Evolutionary conservation across 2,113 vertebrate genomes (phyloP), one percentile per base, ranked within the genome.

Genomic region (Poeciliopsis occidentalis): DNA sequence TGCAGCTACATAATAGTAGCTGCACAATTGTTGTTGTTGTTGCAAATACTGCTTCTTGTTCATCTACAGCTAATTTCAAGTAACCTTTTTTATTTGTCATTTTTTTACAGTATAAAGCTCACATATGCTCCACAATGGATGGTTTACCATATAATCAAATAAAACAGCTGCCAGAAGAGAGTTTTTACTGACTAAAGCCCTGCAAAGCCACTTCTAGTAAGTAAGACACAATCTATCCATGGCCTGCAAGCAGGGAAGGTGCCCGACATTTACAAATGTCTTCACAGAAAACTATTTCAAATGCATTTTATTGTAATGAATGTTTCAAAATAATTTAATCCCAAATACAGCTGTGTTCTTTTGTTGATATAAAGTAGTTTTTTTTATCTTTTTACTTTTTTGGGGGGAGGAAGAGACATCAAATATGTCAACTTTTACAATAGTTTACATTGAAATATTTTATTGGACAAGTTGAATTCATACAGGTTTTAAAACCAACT

Each of bases 51-150:
- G 30, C 64, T 68, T 67, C 61, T 80, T 39, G 27, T 66, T 69
- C 67, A 80, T 78, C 71, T 77, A 71, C 71, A 34, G 37, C 67
- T 84, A 82, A 89, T 87, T 71, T 68, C 70, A 63, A 64, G 73
- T 80, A 71, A 54, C 32, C 57, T 29, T 29, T 29, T 29, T 29
- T 29, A 54, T 34, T 34, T 11, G 10, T 37, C 27, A 29, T 29
- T 34, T 65, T 79, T 73, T 61, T 64, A 44, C 32, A n/a, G 67
- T 61, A 67, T 65, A 64, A 32, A 60, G 31, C 5, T 69, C 19
- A 70, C 29, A 37, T 76, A 65, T 65, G 67, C 39, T 24, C 29
- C 17, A 31, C 19, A 24, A 30, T 31, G 37, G 51, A 62, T 30
- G 64, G 34, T 22, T 60, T 31, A 72, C 57, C 61, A 67, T 69